Percentiles rank a stretch among this genome's conserved stretches.
Evolutionary conservation across 2,797 vertebrate genomes (phyloP).

Genomic region (Tenualosa ilisha): DNA sequence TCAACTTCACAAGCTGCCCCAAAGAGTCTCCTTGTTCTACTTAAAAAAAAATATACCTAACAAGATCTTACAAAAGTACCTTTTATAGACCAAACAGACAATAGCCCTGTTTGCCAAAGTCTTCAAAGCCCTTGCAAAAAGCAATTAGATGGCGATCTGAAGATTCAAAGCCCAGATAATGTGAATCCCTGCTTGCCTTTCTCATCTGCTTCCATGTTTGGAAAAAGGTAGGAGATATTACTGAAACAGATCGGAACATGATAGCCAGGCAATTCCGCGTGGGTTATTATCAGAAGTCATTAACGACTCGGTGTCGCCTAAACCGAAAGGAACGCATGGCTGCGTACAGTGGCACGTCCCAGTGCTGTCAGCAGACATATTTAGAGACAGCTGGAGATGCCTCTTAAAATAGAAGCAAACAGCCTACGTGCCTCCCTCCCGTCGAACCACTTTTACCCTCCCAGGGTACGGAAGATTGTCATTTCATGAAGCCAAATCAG

Average conservation of each 20-base stretch:
- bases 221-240: neutral
- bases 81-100: neutral
- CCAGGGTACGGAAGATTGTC: neutral
- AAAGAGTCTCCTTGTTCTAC: neutral
- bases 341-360: slow-evolving; percentile 30
- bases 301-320: slow-evolving; percentile 20
- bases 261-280: neutral
- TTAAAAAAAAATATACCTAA: neutral
- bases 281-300: slow-evolving; percentile 37
- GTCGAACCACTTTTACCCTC: neutral
- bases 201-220: neutral
- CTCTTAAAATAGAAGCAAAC: slow-evolving; percentile 44
- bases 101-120: slow-evolving; percentile 8
- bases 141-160: slow-evolving; percentile 17
- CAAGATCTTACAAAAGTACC: slow-evolving; percentile 3
- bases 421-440: neutral
- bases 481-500: neutral
- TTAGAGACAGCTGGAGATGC: slow-evolving; percentile 30
- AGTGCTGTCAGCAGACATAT: slow-evolving; percentile 40
- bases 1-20: neutral
- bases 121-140: slow-evolving; percentile 10
- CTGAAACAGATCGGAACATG: neutral
- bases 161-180: neutral
- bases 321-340: neutral
- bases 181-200: neutral